A percentile compares a stretch with the other conserved stretches of the same genome.
These are phyloP conservation scores for Candidula unifasciata DNA, from an alignment of 2,888 invertebrate species.

Conservation along the genomic window DNA sequence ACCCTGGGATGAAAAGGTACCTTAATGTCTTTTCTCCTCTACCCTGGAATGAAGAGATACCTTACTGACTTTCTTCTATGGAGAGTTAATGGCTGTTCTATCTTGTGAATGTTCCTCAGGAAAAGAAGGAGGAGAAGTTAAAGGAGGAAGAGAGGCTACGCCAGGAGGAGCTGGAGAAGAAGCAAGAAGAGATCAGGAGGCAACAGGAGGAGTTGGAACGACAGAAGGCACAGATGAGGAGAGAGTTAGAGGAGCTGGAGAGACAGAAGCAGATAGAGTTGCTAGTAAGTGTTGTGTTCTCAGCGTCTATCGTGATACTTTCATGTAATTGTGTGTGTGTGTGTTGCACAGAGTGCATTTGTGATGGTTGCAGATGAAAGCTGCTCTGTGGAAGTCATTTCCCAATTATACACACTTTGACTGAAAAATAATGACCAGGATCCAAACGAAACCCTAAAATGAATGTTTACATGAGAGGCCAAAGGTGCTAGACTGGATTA, in stretches of 20 bases:
- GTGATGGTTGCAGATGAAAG: no score
- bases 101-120: conserved; percentile 15
- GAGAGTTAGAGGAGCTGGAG: conserved; percentile 74
- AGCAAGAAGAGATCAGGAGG: conserved; percentile 79
- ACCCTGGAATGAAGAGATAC: no score
- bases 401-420: no score
- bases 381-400: no score
- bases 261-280: conserved; percentile 66
- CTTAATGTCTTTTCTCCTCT: no score
- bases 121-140: conserved; percentile 40
- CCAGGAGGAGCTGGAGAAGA: conserved; percentile 77
- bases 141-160: conserved; percentile 79
- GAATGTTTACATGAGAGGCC: no score
- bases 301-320: neutral
- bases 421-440: no score
- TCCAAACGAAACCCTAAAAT: no score
- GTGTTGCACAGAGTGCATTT: no score
- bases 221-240: conserved; percentile 70
- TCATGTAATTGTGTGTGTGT: neutral
- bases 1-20: no score
- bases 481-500: no score
- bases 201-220: conserved; percentile 79
- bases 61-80: no score
- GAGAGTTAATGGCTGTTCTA: neutral
- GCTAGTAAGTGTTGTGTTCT: conserved; percentile 57